These are phyloP conservation scores for Luperina nickerlii DNA, from an alignment of 2,888 invertebrate species.

Conservation along the genomic window DNA sequence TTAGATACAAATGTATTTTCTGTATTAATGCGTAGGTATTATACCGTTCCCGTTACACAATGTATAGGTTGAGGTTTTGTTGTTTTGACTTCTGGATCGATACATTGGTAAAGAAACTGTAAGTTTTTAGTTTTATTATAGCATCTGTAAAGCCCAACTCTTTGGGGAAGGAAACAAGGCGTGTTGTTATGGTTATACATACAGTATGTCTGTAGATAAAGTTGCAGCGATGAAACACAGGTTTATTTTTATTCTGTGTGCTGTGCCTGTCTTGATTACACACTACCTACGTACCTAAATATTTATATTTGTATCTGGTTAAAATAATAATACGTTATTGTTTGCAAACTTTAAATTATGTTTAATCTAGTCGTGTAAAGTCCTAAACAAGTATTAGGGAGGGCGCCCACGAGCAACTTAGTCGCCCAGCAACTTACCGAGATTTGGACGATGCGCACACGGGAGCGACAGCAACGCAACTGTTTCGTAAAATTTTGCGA, in stretches of 20 bases:
- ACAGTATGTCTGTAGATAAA: neutral
- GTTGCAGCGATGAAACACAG: neutral
- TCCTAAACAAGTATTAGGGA: neutral
- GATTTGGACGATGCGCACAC: too few species aligned
- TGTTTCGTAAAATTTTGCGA: too few species aligned
- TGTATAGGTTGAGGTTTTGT: neutral
- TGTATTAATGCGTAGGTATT: neutral
- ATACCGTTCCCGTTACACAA: constrained; percentile 1
- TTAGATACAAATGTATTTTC: neutral
- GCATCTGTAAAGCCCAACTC: neutral
- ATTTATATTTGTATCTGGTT: neutral
- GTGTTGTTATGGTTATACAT: too few species aligned
- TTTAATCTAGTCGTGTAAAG: neutral
- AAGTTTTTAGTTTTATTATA: neutral
- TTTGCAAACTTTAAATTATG: constrained; percentile 7
- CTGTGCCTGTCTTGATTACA: neutral
- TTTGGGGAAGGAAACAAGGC: too few species aligned
- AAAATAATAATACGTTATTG: constrained; percentile 1
- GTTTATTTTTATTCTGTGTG: neutral
- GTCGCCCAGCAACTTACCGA: too few species aligned
- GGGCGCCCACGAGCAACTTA: too few species aligned
- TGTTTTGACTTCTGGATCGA: neutral
- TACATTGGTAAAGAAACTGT: neutral
- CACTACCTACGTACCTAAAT: neutral
- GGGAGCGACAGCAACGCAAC: too few species aligned